Percentiles rank a stretch among this genome's conserved stretches.
Conservation (phyloP, 2,113 vertebrate genomes). For the Podiceps cristatus region DNA sequence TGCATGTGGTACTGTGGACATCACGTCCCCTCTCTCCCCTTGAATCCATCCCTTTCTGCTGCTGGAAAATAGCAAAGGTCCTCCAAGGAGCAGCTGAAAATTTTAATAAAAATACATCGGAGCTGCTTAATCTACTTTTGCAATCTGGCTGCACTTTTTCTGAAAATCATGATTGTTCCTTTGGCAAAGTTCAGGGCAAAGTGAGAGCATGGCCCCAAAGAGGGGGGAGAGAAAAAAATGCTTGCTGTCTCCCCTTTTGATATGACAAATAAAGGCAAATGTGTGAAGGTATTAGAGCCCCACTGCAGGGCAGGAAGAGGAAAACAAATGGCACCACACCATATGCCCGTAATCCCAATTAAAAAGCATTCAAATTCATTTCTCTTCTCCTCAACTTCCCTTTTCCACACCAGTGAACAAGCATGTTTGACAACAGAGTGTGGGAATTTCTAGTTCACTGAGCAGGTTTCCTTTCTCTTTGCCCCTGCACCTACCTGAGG, state of each 20-base stretch:
- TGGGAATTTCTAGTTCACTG: slow-evolving; percentile 66
- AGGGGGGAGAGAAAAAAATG: neutral
- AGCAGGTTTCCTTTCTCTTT: slow-evolving; percentile 32
- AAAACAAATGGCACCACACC: slow-evolving; percentile 41
- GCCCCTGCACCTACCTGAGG: neutral
- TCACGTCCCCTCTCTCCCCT: neutral
- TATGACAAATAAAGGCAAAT: slow-evolving; percentile 30
- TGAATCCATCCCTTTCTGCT: neutral
- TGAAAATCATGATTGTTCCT: neutral
- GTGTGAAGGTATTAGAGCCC: slow-evolving; percentile 45
- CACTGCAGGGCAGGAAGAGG: slow-evolving; percentile 30
- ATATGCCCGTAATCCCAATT: slow-evolving; percentile 41
- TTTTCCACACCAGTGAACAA: slow-evolving; percentile 61
- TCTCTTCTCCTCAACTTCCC: slow-evolving; percentile 41
- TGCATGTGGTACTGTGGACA: slow-evolving; percentile 5
- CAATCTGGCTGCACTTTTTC: neutral
- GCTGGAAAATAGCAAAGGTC: neutral
- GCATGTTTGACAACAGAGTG: slow-evolving; percentile 57
- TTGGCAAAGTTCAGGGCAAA: slow-evolving; percentile 6
- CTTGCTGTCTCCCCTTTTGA: neutral
- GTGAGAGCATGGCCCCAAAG: neutral
- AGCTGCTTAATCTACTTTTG: neutral
- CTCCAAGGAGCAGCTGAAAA: slow-evolving; percentile 33
- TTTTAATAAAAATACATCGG: neutral
- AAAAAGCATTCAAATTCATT: slow-evolving; percentile 41